Base-by-base conservation (phyloP, 2,113 vertebrate genomes). In the Lamprologus speciosus region DNA sequence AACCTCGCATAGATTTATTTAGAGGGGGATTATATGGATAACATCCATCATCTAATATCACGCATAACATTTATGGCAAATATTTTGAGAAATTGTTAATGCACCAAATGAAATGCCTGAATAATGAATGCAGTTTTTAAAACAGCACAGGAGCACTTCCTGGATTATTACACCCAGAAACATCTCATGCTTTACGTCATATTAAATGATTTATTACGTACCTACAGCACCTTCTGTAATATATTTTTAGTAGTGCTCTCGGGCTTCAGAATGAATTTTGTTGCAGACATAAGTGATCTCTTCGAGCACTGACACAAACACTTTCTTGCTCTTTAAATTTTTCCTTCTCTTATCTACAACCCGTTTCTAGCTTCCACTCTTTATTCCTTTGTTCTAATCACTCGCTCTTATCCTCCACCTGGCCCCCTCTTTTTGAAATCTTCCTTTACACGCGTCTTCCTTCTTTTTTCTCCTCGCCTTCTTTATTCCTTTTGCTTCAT, bases 391-490 rank as follows among this genome's bases (percentile, higher is more conserved):
- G 40, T 31, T 45, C 68, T 73, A 57, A 23, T 79, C 54, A 51
- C 45, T 57, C 12, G 5, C 45, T 40, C 47, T 55, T 89, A 80
- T 97, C 80, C 55, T 81, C 37, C 82, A 87, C 17, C 80, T 86
- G 75, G n/a, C 31, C 13, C 45, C 65, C 68, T 84, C 21, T 37
- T 55, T 42, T 80, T 65, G 80, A 53, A 37, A 9, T 47, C 54
- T 42, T n/a, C 75, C 55, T 60, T 95, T 50, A 58, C 17, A 9
- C 16, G 16, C 26, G 0, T 11, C 51, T 23, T 31, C 37, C 17
- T 21, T 16, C 33, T 26, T 53, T 40, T 35, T 16, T 10, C 28
- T 54, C 5, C 33, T 80, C 4, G 4, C 21, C 85, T 47, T 47
- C 8, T 57, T 37, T 50, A 45, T 45, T 73, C 65, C 68, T 45